phyloP scores from a whole-genome alignment of 2,888 invertebrate species.

The Julus scandinavius region DNA sequence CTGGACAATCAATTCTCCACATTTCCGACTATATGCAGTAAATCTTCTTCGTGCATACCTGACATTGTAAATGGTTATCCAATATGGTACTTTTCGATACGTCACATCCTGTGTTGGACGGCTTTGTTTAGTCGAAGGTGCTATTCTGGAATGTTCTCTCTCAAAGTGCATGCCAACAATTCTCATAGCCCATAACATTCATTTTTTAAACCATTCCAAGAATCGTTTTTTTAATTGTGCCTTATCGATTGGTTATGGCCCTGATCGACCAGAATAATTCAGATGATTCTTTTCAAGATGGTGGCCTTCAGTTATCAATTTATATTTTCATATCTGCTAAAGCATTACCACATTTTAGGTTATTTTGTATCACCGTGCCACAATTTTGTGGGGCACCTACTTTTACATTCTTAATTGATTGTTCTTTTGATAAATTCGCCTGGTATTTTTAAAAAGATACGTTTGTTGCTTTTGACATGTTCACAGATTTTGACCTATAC shows the following conservation, averaged over 20 bases:
- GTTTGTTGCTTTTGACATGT: not conserved
- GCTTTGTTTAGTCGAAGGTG: not conserved
- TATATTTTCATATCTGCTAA: constrained; percentile 25
- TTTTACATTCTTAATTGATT: constrained; percentile 28
- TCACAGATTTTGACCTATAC: not conserved
- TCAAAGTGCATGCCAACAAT: not conserved
- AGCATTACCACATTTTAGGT: not conserved
- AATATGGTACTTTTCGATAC: not conserved
- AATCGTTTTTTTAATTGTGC: constrained; percentile 16
- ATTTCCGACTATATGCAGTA: no score
- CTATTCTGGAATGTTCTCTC: not conserved
- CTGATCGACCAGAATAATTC: not conserved
- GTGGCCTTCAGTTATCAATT: constrained; percentile 39
- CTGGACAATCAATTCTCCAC: no score
- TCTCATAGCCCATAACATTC: not conserved
- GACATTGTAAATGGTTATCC: not conserved
- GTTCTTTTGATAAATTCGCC: not conserved
- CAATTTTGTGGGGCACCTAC: not conserved
- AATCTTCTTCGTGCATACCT: no score
- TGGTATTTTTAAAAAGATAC: not conserved
- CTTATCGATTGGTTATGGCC: constrained; percentile 12
- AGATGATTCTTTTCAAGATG: constrained; percentile 5
- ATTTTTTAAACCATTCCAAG: not conserved
- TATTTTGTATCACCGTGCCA: not conserved
- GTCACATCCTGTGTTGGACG: not conserved